A percentile compares a stretch with the other conserved stretches of the same genome.
Conservation (phyloP, 1,140 invertebrate species). For the Drosophila ogumai region DNA sequence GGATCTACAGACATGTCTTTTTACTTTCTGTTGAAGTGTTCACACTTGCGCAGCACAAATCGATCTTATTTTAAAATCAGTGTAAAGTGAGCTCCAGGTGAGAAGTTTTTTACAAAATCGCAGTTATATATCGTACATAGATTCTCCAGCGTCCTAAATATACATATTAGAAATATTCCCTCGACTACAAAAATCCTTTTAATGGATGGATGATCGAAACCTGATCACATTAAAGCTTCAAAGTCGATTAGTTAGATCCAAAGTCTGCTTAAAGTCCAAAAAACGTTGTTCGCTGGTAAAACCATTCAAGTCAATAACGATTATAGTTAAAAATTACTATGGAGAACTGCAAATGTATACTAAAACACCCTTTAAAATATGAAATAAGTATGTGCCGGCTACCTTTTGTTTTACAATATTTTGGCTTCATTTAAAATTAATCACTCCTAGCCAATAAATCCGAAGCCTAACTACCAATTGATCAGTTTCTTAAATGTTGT, state of each 20-base stretch:
- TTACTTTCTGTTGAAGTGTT: neutral
- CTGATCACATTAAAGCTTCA: neutral
- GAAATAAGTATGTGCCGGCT: neutral
- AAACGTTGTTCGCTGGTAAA: neutral
- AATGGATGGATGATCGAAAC: neutral
- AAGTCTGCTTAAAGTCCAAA: constrained; percentile 6
- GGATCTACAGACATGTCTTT: constrained; percentile 9
- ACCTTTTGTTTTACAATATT: neutral
- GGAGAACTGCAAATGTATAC: neutral
- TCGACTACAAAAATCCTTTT: neutral
- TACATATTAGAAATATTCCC: neutral
- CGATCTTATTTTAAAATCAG: neutral
- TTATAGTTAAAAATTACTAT: neutral
- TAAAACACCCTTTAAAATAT: neutral
- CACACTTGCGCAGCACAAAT: neutral
- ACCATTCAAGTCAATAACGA: neutral
- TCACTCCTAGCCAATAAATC: neutral
- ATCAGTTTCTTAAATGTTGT: neutral
- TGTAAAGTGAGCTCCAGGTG: neutral
- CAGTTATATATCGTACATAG: constrained; percentile 1
- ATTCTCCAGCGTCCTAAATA: constrained; percentile 1
- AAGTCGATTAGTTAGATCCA: neutral
- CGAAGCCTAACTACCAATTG: neutral
- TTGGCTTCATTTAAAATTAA: neutral
- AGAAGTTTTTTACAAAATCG: neutral